phyloP scores from a whole-genome alignment of 2,797 vertebrate genomes.

The Pseudocheirus occidentalis region DNA sequence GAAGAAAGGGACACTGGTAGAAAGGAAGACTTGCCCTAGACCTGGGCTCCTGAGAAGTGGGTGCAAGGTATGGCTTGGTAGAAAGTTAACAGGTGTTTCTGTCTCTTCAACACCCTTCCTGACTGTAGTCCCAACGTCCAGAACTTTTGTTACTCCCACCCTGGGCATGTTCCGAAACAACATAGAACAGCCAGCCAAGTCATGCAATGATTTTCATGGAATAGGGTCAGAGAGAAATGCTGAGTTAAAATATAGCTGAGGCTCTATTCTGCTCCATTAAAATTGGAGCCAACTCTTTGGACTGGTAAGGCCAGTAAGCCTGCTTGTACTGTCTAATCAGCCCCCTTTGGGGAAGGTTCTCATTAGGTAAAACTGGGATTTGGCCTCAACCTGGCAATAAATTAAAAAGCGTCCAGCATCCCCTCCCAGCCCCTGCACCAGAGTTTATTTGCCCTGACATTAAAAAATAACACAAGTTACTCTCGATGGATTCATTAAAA shows the following conservation, averaged over 20 bases:
- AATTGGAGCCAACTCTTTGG: constrained; percentile 51
- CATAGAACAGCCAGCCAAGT: constrained; percentile 9
- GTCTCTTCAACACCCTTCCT: constrained; percentile 7
- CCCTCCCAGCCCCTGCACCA: constrained; percentile 57
- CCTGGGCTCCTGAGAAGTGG: constrained; percentile 18
- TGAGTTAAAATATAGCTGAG: constrained; percentile 59
- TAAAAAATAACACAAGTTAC: constrained; percentile 74
- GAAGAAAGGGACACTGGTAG: background rate
- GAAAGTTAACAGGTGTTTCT: constrained; percentile 54
- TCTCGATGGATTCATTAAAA: constrained; percentile 79
- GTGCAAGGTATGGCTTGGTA: background rate
- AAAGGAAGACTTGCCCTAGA: background rate
- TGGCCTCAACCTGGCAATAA: constrained; percentile 71
- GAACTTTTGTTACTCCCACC: constrained; percentile 1
- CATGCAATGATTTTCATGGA: constrained; percentile 37
- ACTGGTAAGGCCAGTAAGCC: constrained; percentile 50
- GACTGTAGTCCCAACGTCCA: constrained; percentile 16
- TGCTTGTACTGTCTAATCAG: constrained; percentile 57
- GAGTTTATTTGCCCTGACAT: constrained; percentile 78
- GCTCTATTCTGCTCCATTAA: constrained; percentile 57
- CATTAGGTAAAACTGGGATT: constrained; percentile 75
- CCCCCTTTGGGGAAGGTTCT: constrained; percentile 63
- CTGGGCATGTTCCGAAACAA: constrained; percentile 37
- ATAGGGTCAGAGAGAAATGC: constrained; percentile 44
- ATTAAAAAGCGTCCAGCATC: constrained; percentile 64